A percentile compares a stretch with the other conserved stretches of the same genome.
Evolutionary conservation across 2,113 vertebrate species (phyloP).

Genomic region (Maccullochella peelii): DNA sequence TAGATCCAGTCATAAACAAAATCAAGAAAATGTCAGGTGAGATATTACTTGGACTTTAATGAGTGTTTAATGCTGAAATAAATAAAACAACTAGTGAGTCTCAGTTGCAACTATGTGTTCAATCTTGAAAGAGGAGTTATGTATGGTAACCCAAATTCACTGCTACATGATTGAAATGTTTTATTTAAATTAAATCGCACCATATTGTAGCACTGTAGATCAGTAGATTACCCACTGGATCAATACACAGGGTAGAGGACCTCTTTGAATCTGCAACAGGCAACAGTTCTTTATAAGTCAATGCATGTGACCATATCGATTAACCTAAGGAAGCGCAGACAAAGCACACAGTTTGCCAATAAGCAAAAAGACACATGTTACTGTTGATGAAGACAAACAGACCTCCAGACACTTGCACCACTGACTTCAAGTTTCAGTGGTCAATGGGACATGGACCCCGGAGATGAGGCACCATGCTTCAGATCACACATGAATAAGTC

Average conservation of each 20-base stretch:
- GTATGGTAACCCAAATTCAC: neutral
- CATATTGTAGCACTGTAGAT: neutral
- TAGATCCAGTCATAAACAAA: neutral
- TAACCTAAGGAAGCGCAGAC: slow-evolving; percentile 21
- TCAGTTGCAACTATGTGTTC: neutral
- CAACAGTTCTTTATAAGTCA: slow-evolving; percentile 53
- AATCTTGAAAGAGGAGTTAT: neutral
- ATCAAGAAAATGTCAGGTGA: neutral
- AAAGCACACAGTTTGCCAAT: slow-evolving; percentile 35
- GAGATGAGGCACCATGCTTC: slow-evolving; percentile 41
- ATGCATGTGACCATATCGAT: slow-evolving; percentile 54
- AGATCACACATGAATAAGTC: slow-evolving; percentile 60
- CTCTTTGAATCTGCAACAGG: slow-evolving; percentile 44
- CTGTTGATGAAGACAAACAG: slow-evolving; percentile 65
- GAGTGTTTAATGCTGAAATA: neutral
- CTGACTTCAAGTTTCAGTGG: slow-evolving; percentile 29
- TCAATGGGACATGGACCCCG: slow-evolving; percentile 54
- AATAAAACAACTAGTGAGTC: neutral
- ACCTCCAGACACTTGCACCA: slow-evolving; percentile 40
- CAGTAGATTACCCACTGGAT: slow-evolving; percentile 27
- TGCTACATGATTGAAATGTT: slow-evolving; percentile 9
- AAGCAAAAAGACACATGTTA: slow-evolving; percentile 34
- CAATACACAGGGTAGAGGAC: slow-evolving; percentile 27
- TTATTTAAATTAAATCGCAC: slow-evolving; percentile 17
- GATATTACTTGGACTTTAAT: neutral